Percentiles rank a stretch among this genome's conserved stretches.
These are phyloP conservation scores for Globodera rostochiensis DNA, from an alignment of 1,140 invertebrate genomes.

Conservation along the genomic window DNA sequence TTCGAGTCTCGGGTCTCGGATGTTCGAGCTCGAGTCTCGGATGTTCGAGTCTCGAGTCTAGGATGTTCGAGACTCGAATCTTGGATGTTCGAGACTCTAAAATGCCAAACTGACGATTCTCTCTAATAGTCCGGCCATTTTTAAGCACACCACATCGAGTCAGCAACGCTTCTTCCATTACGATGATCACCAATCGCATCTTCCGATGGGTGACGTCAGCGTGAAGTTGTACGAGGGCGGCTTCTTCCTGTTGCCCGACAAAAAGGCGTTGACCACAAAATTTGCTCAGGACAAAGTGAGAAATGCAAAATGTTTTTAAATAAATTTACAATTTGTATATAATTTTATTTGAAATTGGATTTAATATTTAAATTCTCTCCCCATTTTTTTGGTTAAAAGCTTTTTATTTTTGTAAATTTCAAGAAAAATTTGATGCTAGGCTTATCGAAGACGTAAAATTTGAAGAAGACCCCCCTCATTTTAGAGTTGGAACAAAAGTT, in stretches of 20 bases:
- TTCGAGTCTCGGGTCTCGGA: too few relatives aligned
- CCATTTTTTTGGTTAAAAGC: background rate
- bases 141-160: conserved; percentile 5
- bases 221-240: conserved; percentile 37
- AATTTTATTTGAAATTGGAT: background rate
- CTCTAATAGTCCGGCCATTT: too few relatives aligned
- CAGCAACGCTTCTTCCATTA: conserved; percentile 1
- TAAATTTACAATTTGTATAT: background rate
- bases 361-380: background rate
- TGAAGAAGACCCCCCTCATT: too few relatives aligned
- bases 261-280: conserved; percentile 12
- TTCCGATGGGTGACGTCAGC: background rate
- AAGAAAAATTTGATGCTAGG: too few relatives aligned
- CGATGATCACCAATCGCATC: background rate
- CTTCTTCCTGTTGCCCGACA: conserved; percentile 37
- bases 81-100: too few relatives aligned
- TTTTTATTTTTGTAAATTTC: background rate
- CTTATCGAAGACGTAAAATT: too few relatives aligned
- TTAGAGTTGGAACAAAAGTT: too few relatives aligned
- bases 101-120: too few relatives aligned
- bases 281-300: conserved; percentile 24
- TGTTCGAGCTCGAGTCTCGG: too few relatives aligned
- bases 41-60: too few relatives aligned
- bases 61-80: too few relatives aligned
- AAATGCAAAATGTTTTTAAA: background rate